A percentile compares a stretch with the other conserved stretches of the same genome.
These are phyloP conservation scores for Vicugna pacos DNA, from an alignment of 2,113 vertebrate species.

Conservation along the genomic window DNA sequence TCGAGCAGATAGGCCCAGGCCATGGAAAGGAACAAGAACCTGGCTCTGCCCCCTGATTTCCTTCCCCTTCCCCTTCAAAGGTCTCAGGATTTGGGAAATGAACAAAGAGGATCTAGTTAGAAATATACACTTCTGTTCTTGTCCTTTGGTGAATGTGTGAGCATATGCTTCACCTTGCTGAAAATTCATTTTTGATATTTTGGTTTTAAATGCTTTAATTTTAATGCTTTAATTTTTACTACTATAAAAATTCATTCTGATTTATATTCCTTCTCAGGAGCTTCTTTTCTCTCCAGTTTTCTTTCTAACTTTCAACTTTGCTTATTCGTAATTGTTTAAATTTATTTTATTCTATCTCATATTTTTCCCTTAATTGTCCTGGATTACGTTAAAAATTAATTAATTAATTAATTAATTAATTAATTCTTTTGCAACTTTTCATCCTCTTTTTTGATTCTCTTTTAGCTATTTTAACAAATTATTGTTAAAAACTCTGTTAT, in stretches of 20 bases:
- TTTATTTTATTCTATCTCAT: neutral
- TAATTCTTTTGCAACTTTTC: neutral
- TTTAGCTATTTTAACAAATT: conserved; percentile 35
- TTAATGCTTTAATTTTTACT: conserved; percentile 3
- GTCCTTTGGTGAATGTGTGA: neutral
- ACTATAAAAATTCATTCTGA: neutral
- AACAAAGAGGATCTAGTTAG: neutral
- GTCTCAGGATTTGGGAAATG: neutral
- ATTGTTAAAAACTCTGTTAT: neutral
- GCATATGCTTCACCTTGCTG: neutral
- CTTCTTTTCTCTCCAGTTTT: neutral
- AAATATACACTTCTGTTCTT: neutral
- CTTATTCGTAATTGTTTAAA: neutral
- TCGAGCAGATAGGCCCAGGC: neutral
- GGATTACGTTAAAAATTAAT: conserved; percentile 42
- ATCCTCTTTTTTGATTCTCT: neutral
- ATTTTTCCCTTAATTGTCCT: conserved; percentile 18
- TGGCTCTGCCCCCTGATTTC: neutral
- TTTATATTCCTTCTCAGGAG: neutral
- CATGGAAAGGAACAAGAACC: neutral
- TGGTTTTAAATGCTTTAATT: conserved; percentile 2
- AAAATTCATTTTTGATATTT: conserved; percentile 7
- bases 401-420: conserved; percentile 32
- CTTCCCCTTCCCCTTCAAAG: neutral
- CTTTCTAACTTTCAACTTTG: neutral